Conservation (phyloP, 2,888 invertebrate genomes). For the Phorcus lineatus region DNA sequence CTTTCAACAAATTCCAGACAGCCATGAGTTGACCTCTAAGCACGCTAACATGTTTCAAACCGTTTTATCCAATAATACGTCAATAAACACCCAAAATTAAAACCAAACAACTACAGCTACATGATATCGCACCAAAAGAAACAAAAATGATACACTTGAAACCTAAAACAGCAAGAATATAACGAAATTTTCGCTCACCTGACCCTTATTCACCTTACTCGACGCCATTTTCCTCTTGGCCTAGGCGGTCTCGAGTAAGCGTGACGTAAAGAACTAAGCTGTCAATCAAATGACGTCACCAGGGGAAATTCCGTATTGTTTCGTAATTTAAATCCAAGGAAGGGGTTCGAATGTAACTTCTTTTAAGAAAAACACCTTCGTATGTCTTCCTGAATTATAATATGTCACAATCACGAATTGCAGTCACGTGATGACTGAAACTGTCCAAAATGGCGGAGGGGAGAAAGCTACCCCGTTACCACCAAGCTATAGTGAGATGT, state of each 20-base stretch:
- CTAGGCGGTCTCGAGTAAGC: conserved; percentile 36
- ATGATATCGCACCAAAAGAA: neutral
- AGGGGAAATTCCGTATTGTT: neutral
- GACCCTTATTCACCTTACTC: conserved; percentile 55
- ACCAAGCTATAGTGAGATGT: neutral
- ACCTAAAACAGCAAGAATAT: too few relatives aligned
- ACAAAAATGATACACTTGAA: neutral
- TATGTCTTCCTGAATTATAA: too few relatives aligned
- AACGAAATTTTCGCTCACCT: conserved; percentile 40
- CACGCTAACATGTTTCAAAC: neutral
- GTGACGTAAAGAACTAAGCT: conserved; percentile 47
- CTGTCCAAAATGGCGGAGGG: neutral
- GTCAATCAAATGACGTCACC: conserved; percentile 56
- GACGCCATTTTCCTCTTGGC: conserved; percentile 55
- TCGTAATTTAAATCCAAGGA: neutral
- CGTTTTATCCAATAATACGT: neutral
- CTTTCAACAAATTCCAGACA: neutral
- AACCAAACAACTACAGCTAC: neutral
- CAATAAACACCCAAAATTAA: too few relatives aligned
- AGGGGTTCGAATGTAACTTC: too few relatives aligned
- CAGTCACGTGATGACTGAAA: neutral
- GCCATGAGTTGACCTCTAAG: neutral
- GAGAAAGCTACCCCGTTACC: neutral
- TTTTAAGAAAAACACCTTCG: too few relatives aligned
- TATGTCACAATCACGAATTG: too few relatives aligned